Conservation (phyloP, 2,113 vertebrate species). For the Albula goreensis region DNA sequence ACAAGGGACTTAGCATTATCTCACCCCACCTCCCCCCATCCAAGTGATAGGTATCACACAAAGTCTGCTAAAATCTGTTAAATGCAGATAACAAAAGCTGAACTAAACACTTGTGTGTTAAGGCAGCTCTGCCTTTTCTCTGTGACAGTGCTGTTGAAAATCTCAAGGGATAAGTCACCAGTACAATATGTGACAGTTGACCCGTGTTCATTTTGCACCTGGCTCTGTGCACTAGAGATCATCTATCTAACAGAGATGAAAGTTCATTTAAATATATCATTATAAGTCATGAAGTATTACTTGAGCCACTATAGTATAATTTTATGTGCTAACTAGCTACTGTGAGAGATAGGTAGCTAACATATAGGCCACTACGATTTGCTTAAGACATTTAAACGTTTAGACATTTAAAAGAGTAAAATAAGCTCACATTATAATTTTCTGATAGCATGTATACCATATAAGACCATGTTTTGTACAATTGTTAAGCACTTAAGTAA, state of each 20-base stretch:
- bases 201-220: not conserved
- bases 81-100: slow-evolving; percentile 69
- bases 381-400: too few relatives aligned
- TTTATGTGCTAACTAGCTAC: not conserved
- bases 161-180: slow-evolving; percentile 51
- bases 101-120: slow-evolving; percentile 50
- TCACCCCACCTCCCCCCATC: slow-evolving; percentile 46
- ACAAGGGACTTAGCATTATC: slow-evolving; percentile 51
- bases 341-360: too few relatives aligned
- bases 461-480: not conserved
- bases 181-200: slow-evolving; percentile 45
- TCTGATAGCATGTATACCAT: not conserved
- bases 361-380: too few relatives aligned
- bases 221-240: not conserved
- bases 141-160: slow-evolving; percentile 27
- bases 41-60: slow-evolving; percentile 55
- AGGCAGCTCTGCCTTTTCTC: slow-evolving; percentile 47
- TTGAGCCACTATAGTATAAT: not conserved
- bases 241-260: not conserved
- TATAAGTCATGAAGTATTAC: not conserved
- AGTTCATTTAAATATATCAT: not conserved
- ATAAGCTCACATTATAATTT: too few relatives aligned
- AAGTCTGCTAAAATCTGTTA: slow-evolving; percentile 60
- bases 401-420: too few relatives aligned
- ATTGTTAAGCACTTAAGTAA: not conserved